Conservation (phyloP, 2,797 vertebrate species). For the Lepidocolaptes lacrymiger region DNA sequence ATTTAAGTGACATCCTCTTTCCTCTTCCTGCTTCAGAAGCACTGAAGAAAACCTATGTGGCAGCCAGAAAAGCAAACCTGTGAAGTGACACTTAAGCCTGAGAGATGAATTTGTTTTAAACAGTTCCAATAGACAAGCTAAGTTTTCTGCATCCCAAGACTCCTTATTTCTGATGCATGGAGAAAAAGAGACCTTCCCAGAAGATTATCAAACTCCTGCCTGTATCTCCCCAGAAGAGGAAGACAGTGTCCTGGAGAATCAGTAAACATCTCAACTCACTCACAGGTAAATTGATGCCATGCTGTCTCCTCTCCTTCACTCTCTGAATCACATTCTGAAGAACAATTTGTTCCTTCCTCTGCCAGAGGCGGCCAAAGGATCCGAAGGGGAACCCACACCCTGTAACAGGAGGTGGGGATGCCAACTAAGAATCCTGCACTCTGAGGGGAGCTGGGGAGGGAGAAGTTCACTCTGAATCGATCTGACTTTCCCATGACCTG, state of each 20-base stretch:
- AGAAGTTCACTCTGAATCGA: neutral
- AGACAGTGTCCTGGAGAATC: neutral
- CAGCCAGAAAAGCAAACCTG: neutral
- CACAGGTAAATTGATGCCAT: accelerated
- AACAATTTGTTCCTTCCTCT: neutral
- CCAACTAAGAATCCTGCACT: neutral
- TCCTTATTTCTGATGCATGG: neutral
- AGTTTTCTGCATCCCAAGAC: neutral
- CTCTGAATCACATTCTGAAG: neutral
- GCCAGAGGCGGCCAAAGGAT: neutral
- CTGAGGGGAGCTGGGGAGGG: neutral
- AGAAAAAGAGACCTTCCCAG: neutral
- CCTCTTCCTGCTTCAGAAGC: conserved; percentile 47
- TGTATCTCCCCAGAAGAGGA: neutral
- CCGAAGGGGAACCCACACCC: accelerated
- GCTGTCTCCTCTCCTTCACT: neutral
- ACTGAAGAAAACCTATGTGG: neutral
- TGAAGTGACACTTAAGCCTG: neutral
- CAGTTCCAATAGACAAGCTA: neutral
- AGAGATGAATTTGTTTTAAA: neutral
- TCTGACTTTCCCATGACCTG: neutral
- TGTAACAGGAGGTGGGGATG: accelerated
- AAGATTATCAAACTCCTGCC: neutral
- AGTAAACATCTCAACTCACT: neutral
- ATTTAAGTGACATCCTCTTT: conserved; percentile 68